Conservation (phyloP, 2,797 vertebrate genomes). For the Notolepis coatsorum region DNA sequence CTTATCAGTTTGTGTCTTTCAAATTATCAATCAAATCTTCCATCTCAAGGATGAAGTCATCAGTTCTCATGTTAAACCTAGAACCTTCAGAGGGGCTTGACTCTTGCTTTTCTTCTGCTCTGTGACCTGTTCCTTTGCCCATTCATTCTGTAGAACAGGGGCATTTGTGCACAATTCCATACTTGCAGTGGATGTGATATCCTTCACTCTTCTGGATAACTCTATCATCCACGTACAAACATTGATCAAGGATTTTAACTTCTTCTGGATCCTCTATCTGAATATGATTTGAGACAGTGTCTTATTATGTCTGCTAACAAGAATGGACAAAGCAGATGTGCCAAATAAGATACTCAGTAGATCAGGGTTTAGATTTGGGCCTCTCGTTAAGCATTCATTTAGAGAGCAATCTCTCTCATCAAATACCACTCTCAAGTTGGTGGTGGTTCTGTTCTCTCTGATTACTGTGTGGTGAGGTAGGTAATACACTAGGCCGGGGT, state of each 20-base stretch:
- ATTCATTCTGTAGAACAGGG: background rate
- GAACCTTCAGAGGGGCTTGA: background rate
- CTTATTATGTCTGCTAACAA: too few relatives aligned
- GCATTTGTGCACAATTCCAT: slow-evolving; percentile 19
- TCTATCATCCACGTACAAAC: slow-evolving; percentile 13
- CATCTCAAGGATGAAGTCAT: slow-evolving; percentile 28
- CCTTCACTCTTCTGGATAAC: background rate
- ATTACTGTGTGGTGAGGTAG: too few relatives aligned
- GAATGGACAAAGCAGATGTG: too few relatives aligned
- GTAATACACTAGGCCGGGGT: too few relatives aligned
- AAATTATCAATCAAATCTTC: slow-evolving; percentile 12
- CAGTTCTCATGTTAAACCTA: slow-evolving; percentile 15
- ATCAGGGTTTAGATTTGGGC: slow-evolving; percentile 37
- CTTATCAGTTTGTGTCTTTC: slow-evolving; percentile 3
- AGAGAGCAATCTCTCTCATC: slow-evolving; percentile 22
- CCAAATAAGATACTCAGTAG: slow-evolving; percentile 31
- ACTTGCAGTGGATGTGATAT: background rate
- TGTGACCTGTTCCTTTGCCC: slow-evolving; percentile 8
- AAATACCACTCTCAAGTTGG: slow-evolving; percentile 23
- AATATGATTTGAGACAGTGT: too few relatives aligned
- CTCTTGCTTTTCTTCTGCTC: background rate
- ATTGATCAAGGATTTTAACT: slow-evolving; percentile 21
- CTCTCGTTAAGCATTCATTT: slow-evolving; percentile 19
- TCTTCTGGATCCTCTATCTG: slow-evolving; percentile 14
- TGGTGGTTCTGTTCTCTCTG: background rate